phyloP scores from a whole-genome alignment of 2,797 vertebrate species.

The Coregonus sp. region DNA sequence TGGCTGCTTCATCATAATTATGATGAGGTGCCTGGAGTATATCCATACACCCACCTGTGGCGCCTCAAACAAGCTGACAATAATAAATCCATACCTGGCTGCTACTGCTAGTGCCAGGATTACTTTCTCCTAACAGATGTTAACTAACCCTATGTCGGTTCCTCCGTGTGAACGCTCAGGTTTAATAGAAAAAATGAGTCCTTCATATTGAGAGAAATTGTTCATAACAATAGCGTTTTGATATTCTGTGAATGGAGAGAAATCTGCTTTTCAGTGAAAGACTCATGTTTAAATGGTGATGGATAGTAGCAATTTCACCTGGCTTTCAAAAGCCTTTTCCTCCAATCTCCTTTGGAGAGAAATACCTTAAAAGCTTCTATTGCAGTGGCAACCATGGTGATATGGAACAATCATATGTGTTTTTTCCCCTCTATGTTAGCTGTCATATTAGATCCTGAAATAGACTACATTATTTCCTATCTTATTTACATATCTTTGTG shows the following conservation, averaged over 20 bases:
- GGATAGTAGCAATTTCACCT: slow-evolving; percentile 66
- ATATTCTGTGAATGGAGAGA: slow-evolving; percentile 36
- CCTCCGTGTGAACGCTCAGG: slow-evolving; percentile 50
- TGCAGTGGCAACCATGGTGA: slow-evolving; percentile 34
- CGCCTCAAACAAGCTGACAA: slow-evolving; percentile 51
- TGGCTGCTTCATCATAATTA: slow-evolving; percentile 77
- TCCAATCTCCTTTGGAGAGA: slow-evolving; percentile 50
- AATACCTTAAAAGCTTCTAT: slow-evolving; percentile 60
- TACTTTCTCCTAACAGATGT: slow-evolving; percentile 40
- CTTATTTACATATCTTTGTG: slow-evolving; percentile 23
- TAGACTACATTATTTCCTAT: slow-evolving; percentile 9
- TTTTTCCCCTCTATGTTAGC: slow-evolving; percentile 30
- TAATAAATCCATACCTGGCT: slow-evolving; percentile 50
- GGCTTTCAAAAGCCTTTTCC: slow-evolving; percentile 54
- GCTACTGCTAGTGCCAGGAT: slow-evolving; percentile 28
- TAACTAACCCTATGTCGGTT: slow-evolving; percentile 42
- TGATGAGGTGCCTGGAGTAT: slow-evolving; percentile 56
- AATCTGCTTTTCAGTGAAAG: slow-evolving; percentile 64
- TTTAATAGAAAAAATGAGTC: slow-evolving; percentile 48
- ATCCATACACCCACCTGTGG: slow-evolving; percentile 43
- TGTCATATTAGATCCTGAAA: slow-evolving; percentile 31
- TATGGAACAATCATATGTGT: slow-evolving; percentile 34
- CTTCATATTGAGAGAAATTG: slow-evolving; percentile 55
- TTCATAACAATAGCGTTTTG: slow-evolving; percentile 52
- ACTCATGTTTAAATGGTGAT: slow-evolving; percentile 66